Evolutionary conservation across 2,113 vertebrate species (phyloP), one percentile per base, ranked within the genome.

Genomic region (Dinomys branickii): DNA sequence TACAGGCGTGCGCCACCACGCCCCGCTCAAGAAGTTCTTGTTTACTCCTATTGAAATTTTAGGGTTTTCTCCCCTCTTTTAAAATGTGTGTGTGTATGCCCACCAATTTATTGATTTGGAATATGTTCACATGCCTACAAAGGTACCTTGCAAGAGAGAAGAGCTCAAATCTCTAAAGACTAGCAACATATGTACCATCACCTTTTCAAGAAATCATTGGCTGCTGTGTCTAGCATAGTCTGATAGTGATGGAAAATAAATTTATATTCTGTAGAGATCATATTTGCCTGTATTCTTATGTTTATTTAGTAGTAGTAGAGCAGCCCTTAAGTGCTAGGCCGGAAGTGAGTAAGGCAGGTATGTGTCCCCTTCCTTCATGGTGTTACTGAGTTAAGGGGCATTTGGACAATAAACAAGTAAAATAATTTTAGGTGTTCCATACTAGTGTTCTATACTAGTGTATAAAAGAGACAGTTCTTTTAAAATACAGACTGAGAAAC

Each of bases 81-180:
- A 77, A 50, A 82, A 12, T 81, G 50, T 54, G 73, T 77, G 50
- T 80, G 16, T 5, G 17, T 47, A 41, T n/a, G 12, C 63, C 44
- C 38, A 17, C 63, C 92, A 94, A 44, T 95, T 85, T 91, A 77
- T 7, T 94, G 73, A 67, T 87, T 98, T 97, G 91, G 90, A 77
- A 85, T 88, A 75, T 81, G 58, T 80, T 91, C 44, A 26, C 47
- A 59, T 14, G 1, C 73, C 69, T 38, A 65, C 85, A 59, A 54
- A 91, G 58, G 95, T 93, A 96, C 90, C 63, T 87, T 96, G 87
- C 50, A 78, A 73, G 50, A n/a, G 33, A 65, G 28, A 56, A 93
- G 85, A 85, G 93, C 33, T 50, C 28, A 65, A 38, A 33, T 20
- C 28, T 38, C 7, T 82, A 78, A 91, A 90, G 41, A 85, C 59